These are phyloP conservation scores for Sarcophaga peregrina DNA, from an alignment of 1,140 invertebrate genomes.

Conservation along the genomic window DNA sequence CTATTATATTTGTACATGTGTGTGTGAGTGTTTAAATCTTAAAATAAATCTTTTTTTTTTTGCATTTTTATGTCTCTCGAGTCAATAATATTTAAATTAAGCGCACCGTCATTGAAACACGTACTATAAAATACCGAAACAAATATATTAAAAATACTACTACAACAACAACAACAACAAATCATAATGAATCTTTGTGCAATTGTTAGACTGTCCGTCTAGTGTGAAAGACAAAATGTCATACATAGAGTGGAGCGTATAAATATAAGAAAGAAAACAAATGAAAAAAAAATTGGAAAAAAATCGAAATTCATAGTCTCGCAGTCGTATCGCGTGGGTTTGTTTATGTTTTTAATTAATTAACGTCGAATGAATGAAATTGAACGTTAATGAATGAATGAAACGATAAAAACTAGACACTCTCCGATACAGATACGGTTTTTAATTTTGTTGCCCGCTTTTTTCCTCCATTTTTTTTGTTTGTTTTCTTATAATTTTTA, in stretches of 20 bases:
- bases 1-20: too few species aligned
- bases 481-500: too few species aligned
- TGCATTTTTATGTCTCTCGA: conserved; percentile 3
- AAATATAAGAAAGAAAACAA: neutral
- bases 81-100: conserved; percentile 39
- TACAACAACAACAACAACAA: neutral
- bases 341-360: conserved; percentile 41
- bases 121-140: neutral
- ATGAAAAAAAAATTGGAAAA: too few species aligned
- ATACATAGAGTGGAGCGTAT: neutral
- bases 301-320: too few species aligned
- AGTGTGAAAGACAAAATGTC: neutral
- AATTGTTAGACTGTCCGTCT: neutral
- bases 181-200: neutral
- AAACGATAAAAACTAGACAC: conserved; percentile 23
- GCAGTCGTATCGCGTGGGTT: conserved; percentile 19
- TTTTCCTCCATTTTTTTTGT: too few species aligned
- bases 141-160: neutral
- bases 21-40: neutral
- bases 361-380: conserved; percentile 37
- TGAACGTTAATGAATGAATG: conserved; percentile 38
- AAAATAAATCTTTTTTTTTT: neutral
- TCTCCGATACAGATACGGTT: neutral
- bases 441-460: too few species aligned
- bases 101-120: conserved; percentile 20